Conservation (phyloP, 2,888 invertebrate genomes). For the Sepiola atlantica region DNA sequence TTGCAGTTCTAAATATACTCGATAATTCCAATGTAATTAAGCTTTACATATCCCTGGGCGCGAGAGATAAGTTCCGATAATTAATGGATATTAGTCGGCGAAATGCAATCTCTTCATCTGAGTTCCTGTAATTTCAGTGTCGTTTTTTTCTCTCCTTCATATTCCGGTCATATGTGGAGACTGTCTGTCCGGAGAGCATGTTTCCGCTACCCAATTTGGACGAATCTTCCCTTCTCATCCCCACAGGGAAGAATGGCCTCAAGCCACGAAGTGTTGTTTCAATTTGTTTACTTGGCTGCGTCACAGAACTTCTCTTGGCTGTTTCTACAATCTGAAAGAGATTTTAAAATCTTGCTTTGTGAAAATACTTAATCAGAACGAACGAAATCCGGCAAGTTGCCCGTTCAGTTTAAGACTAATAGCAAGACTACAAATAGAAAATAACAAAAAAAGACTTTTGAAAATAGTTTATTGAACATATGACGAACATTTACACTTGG, state of each 20-base stretch:
- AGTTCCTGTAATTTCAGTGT: neutral
- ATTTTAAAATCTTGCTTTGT: neutral
- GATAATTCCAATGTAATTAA: constrained; percentile 9
- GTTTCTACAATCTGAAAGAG: neutral
- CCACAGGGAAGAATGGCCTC: neutral
- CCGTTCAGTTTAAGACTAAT: neutral
- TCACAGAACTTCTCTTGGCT: neutral
- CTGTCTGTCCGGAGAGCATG: neutral
- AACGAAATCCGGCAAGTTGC: neutral
- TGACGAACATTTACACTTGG: too few relatives aligned
- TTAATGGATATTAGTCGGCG: neutral
- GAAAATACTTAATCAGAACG: neutral
- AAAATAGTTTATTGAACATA: too few relatives aligned
- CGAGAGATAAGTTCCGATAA: neutral
- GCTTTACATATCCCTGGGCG: neutral
- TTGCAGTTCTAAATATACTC: neutral
- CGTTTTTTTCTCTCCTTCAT: neutral
- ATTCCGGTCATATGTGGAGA: neutral
- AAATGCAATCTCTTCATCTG: neutral
- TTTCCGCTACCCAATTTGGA: neutral
- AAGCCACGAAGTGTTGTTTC: neutral
- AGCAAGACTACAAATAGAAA: neutral
- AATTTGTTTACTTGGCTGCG: constrained; percentile 8
- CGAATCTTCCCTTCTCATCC: neutral
- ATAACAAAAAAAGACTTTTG: neutral